A percentile compares a stretch with the other conserved stretches of the same genome.
Evolutionary conservation across 2,113 vertebrate species (phyloP).

Genomic region (Pavo muticus): DNA sequence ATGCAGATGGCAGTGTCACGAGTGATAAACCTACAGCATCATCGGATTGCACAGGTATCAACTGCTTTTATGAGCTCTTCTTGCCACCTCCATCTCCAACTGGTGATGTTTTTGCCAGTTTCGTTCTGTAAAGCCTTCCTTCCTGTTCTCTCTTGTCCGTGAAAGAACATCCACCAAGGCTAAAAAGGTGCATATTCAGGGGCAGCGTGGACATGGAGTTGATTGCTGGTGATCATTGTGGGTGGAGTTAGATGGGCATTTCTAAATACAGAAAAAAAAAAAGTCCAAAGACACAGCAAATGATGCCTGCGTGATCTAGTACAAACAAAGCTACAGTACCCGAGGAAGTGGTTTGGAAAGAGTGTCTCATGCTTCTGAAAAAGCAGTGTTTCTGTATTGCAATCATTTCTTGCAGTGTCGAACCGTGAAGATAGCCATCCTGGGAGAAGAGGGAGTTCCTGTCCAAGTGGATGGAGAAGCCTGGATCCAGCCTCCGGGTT

Average conservation of each 20-base stretch:
- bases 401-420: slow-evolving; percentile 85
- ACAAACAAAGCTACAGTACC: neutral
- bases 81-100: neutral
- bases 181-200: neutral
- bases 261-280: neutral
- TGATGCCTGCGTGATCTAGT: neutral
- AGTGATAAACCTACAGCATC: slow-evolving; percentile 96
- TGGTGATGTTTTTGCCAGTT: neutral
- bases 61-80: neutral
- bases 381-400: neutral
- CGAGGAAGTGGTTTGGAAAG: neutral
- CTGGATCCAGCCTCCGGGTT: slow-evolving; percentile 96
- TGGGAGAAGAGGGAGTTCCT: slow-evolving; percentile 95
- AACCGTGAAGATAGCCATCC: slow-evolving; percentile 95
- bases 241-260: neutral
- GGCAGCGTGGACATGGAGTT: neutral
- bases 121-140: neutral
- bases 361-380: neutral
- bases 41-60: slow-evolving; percentile 94
- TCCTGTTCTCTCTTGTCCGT: neutral
- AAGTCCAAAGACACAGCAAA: neutral
- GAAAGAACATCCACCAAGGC: neutral
- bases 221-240: neutral
- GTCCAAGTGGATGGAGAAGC: slow-evolving; percentile 99
- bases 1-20: slow-evolving; percentile 99